Evolutionary conservation across 2,888 invertebrate species (phyloP), one percentile per base, ranked within the genome.

Genomic region (Tillus elongatus): DNA sequence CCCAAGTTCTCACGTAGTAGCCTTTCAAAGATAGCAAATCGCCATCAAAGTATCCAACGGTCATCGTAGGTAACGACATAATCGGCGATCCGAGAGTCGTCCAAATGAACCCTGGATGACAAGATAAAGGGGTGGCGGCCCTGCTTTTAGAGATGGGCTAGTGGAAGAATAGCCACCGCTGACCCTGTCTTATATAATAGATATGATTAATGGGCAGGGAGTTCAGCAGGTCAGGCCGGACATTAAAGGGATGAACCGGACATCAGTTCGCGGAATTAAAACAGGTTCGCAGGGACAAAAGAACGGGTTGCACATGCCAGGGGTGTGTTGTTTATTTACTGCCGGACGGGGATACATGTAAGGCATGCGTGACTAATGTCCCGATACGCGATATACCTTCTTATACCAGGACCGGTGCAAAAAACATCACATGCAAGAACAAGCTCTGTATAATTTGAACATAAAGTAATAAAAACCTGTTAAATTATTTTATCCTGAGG

Each of bases 151-250:
- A n/a, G n/a, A n/a, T n/a, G n/a, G n/a, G n/a, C n/a, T n/a, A n/a
- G n/a, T n/a, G n/a, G n/a, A n/a, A n/a, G n/a, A n/a, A n/a, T n/a
- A n/a, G n/a, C 47, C 44, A 42, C 43, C 49, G 52, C 49, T 59
- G 61, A 62, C 64, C 63, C 57, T 51, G 51, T 48, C 54, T 49
- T 45, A 50, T 57, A 57, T 63, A 63, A 64, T 61, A 63, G 64
- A 64, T 63, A 64, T 66, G 65, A 66, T 66, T 65, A 65, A 66
- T 66, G 64, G 64, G 60, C 60, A 61, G 54, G 49, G 53, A 60
- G 65, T 64, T 63, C 62, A 53, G 45, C 54, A 57, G 66, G 63
- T 65, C 63, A 62, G 55, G 57, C 59, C 62, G 63, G 63, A 60
- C 61, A 61, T 60, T 56, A 52, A n/a, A 61, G 61, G 64, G 63